Base-by-base conservation (phyloP, 2,888 invertebrate species). In the Drosophila birchii region DNA sequence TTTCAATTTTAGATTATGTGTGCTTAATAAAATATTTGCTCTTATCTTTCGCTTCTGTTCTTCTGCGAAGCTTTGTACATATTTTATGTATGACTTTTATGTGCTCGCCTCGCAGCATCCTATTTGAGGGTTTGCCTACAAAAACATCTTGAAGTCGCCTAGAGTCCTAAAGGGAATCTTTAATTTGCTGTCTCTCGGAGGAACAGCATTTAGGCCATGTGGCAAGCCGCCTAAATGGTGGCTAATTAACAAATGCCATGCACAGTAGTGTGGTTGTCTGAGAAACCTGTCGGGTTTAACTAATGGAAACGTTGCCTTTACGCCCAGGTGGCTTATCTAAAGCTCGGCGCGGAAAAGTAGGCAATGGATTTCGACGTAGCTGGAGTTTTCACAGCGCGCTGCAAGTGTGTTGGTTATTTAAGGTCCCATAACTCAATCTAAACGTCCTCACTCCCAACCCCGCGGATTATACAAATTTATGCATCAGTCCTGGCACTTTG, bases 401-500 rank as follows among this genome's bases (percentile, higher is more conserved):
- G 66, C 53, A 55, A 47, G 64, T 54, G 49, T 47, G 45, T 47
- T n/a, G 72, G 67, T 71, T 79, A 55, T 79, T 86, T 79, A 86
- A 83, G 71, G 67, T 73, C 55, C 61, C 72, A 88, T 86, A 88
- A 88, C 88, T 86, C 79, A 86, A 84, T 84, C 72, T 73, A 73
- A 71, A 53, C 76, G 69, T 43, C 56, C 51, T 16, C 63, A 44
- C 53, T 23, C 34, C 36, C 20, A 11, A 36, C 38, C 49, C 38
- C 39, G 55, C 62, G 78, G 84, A 88, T 84, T 84, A 88, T 84
- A 88, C 86, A 84, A 88, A 84, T 84, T 86, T 84, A 88, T 88
- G 84, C 84, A 84, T 73, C 84, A 86, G 61, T 73, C 83, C 79
- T 86, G 86, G 75, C 77, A 83, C 79, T 88, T 80, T 71, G 68